Evolutionary conservation across 2,888 invertebrate species (phyloP).

Genomic region (Venusia cambrica): DNA sequence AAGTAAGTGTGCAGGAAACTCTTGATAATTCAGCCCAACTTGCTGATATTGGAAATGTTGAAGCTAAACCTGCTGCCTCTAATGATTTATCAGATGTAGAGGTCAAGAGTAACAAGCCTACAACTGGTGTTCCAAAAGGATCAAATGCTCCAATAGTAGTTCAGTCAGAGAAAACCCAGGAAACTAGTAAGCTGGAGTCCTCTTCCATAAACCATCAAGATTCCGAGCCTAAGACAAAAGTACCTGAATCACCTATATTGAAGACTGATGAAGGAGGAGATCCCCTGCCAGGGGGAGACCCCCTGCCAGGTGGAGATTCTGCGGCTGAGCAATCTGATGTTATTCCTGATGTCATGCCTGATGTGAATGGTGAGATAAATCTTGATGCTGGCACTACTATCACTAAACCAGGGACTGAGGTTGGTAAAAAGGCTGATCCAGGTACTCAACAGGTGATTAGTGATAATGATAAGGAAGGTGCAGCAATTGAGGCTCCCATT

Average conservation of each 20-base stretch:
- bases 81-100: conserved; percentile 23
- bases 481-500: too few relatives aligned
- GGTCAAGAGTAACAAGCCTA: conserved; percentile 14
- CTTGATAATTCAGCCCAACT: conserved; percentile 19
- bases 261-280: conserved; percentile 19
- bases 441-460: too few relatives aligned
- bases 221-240: conserved; percentile 10
- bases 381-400: conserved; percentile 10
- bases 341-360: conserved; percentile 6
- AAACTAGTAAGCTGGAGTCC: conserved; percentile 13
- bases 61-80: conserved; percentile 8
- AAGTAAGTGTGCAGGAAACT: conserved; percentile 13
- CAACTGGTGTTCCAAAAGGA: too few relatives aligned
- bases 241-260: conserved; percentile 6
- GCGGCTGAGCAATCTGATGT: conserved; percentile 12
- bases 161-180: conserved; percentile 5
- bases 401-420: conserved; percentile 17
- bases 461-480: conserved; percentile 20
- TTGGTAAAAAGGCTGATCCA: conserved; percentile 9
- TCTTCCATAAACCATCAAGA: conserved; percentile 17
- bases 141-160: conserved; percentile 5
- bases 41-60: conserved; percentile 11
- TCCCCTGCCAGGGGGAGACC: conserved; percentile 10
- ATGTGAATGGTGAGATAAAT: conserved; percentile 6
- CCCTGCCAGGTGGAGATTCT: too few relatives aligned